Conservation (phyloP, 2,888 invertebrate species). For the Dorcus hopei region DNA sequence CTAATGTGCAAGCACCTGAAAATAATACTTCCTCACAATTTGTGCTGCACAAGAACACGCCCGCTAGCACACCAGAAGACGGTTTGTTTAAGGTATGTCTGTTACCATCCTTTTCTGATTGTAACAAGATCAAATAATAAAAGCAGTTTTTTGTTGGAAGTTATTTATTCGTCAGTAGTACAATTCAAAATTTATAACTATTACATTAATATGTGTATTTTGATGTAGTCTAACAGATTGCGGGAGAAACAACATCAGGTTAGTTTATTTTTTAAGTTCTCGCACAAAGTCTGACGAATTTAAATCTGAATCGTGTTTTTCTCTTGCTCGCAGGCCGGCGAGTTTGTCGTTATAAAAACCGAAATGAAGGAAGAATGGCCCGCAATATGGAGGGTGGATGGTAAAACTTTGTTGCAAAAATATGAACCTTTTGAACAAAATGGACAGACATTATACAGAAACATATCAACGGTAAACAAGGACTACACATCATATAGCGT, state of each 20-base stretch:
- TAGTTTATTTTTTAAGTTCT: slow-evolving; percentile 8
- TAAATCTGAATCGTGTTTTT: background rate
- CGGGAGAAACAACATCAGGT: slow-evolving; percentile 41
- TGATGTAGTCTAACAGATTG: slow-evolving; percentile 30
- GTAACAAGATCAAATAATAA: slow-evolving; percentile 11
- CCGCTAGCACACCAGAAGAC: slow-evolving; percentile 53
- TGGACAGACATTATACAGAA: slow-evolving; percentile 77
- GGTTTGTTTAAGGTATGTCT: slow-evolving; percentile 59
- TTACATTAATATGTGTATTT: background rate
- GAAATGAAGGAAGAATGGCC: slow-evolving; percentile 81
- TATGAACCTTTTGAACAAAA: slow-evolving; percentile 80
- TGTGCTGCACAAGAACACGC: slow-evolving; percentile 43
- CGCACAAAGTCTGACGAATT: background rate
- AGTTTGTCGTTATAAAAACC: slow-evolving; percentile 82
- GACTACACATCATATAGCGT: background rate
- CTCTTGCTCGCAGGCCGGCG: slow-evolving; percentile 72
- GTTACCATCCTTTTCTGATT: background rate
- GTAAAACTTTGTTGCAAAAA: slow-evolving; percentile 76
- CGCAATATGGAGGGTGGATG: slow-evolving; percentile 88
- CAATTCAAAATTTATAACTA: too few relatives aligned
- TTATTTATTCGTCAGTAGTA: background rate
- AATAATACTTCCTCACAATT: background rate
- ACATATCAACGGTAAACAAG: slow-evolving; percentile 76
- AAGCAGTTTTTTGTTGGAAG: slow-evolving; percentile 9
- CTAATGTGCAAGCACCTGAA: background rate